Conservation (phyloP, 2,797 vertebrate genomes). For the Eulemur mongoz region DNA sequence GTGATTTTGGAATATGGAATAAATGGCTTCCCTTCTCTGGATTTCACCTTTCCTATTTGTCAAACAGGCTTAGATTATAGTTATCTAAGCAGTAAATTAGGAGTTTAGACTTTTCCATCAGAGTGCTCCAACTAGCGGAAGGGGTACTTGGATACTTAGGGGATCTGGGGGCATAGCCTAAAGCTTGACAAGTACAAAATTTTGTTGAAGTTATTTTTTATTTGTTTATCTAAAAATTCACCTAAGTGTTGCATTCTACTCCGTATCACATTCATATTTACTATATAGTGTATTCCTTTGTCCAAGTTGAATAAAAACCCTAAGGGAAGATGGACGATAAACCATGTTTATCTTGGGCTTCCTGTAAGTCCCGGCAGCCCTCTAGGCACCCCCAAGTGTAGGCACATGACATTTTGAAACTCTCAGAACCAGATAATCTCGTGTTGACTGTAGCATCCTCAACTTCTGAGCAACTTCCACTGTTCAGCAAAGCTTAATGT, state of each 20-base stretch:
- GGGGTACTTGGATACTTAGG: background rate
- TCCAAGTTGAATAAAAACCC: background rate
- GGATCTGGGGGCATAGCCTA: background rate
- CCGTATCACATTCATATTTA: background rate
- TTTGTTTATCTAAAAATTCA: constrained; percentile 3
- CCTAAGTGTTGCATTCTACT: background rate
- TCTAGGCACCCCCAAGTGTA: background rate
- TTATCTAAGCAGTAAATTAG: background rate
- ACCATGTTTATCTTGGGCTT: background rate
- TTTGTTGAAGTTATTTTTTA: background rate
- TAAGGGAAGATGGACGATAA: background rate
- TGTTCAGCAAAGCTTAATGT: background rate
- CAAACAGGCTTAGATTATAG: background rate
- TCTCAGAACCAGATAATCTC: background rate
- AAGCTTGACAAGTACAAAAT: background rate
- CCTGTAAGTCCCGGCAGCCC: background rate
- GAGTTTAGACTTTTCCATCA: background rate
- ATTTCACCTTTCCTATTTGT: background rate
- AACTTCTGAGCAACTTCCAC: background rate
- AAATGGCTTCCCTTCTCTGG: background rate
- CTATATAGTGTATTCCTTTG: background rate
- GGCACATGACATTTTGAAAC: background rate
- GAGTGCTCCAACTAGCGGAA: background rate
- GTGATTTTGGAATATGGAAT: background rate
- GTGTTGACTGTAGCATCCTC: too few relatives aligned